Evolutionary conservation across 1,140 invertebrate species (phyloP).

Genomic region (Tetranychus cinnabarinus): DNA sequence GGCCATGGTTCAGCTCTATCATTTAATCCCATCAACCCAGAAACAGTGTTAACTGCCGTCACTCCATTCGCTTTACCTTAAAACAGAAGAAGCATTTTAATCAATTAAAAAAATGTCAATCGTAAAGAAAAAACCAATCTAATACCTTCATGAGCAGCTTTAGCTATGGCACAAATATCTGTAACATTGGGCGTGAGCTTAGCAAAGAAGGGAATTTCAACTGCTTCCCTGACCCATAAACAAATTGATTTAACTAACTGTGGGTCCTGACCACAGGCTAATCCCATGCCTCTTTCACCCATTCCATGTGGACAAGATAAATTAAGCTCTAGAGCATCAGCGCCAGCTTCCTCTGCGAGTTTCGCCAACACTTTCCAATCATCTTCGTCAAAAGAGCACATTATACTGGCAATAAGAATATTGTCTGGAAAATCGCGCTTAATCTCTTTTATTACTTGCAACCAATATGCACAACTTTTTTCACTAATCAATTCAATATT

Average conservation of each 20-base stretch:
- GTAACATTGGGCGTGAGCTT: slow-evolving; percentile 97
- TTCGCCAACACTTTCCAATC: slow-evolving; percentile 69
- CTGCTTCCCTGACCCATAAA: slow-evolving; percentile 54
- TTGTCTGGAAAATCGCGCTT: slow-evolving; percentile 74
- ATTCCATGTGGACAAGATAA: slow-evolving; percentile 95
- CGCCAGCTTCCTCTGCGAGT: slow-evolving; percentile 51
- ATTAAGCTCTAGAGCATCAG: slow-evolving; percentile 87
- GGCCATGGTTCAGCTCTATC: slow-evolving; percentile 69
- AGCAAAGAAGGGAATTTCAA: slow-evolving; percentile 89
- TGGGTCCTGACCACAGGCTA: slow-evolving; percentile 78
- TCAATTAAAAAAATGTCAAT: slow-evolving; percentile 30
- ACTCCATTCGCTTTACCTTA: slow-evolving; percentile 72
- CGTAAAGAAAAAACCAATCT: too few species aligned
- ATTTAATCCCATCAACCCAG: slow-evolving; percentile 64
- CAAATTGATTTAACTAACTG: slow-evolving; percentile 70
- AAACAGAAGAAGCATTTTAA: slow-evolving; percentile 8
- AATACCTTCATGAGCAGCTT: slow-evolving; percentile 61
- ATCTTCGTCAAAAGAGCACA: slow-evolving; percentile 63
- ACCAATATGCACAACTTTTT: slow-evolving; percentile 83
- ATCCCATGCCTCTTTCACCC: slow-evolving; percentile 89
- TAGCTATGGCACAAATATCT: slow-evolving; percentile 63
- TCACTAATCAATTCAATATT: slow-evolving; percentile 98
- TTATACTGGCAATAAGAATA: slow-evolving; percentile 88
- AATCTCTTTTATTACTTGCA: slow-evolving; percentile 58
- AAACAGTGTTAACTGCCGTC: slow-evolving; percentile 89